These are phyloP conservation scores for Linurgus olivaceus DNA, from an alignment of 2,797 vertebrate species.

Conservation along the genomic window DNA sequence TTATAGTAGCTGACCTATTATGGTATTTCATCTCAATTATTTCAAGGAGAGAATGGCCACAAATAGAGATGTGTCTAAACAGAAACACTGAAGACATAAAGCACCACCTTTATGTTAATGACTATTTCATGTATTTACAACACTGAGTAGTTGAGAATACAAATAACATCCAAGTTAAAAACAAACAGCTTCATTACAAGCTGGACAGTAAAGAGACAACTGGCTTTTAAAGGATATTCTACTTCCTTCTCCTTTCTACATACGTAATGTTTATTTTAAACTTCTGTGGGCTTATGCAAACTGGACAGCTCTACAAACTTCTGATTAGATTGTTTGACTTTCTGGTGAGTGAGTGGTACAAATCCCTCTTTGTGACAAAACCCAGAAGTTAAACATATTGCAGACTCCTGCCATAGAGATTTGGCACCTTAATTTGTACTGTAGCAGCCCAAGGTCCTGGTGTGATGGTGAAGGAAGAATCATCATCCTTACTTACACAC, in stretches of 20 bases:
- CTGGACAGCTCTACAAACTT: slow-evolving; percentile 10
- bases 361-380: slow-evolving; percentile 9
- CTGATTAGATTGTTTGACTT: slow-evolving; percentile 41
- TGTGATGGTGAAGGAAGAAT: neutral
- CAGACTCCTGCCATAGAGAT: neutral
- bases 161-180: neutral
- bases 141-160: neutral
- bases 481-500: neutral
- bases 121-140: neutral
- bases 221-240: neutral
- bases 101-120: neutral
- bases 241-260: slow-evolving; percentile 19
- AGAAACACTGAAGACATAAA: neutral
- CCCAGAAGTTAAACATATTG: neutral
- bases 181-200: neutral
- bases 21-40: neutral
- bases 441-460: neutral
- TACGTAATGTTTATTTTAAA: slow-evolving; percentile 21
- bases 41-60: neutral
- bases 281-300: neutral
- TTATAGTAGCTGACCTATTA: neutral
- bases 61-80: neutral
- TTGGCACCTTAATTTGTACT: neutral
- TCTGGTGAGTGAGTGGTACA: neutral
- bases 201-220: neutral